These are phyloP conservation scores for Synergus gifuensis DNA, from an alignment of 2,888 invertebrate genomes.

Conservation along the genomic window DNA sequence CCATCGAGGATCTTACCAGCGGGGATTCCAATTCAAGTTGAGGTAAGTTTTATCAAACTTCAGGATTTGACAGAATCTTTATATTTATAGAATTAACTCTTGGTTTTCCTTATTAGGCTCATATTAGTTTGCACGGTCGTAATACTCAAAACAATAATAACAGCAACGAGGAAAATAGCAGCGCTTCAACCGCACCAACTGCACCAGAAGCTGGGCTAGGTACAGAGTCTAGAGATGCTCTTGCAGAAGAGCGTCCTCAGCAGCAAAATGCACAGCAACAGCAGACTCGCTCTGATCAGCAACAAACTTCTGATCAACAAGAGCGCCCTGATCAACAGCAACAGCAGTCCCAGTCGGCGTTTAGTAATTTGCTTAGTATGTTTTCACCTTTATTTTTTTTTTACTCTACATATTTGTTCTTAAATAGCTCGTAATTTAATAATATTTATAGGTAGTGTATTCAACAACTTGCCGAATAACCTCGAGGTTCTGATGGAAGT, in stretches of 20 bases:
- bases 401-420: not conserved
- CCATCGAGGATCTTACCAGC: conserved; percentile 84
- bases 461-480: conserved; percentile 76
- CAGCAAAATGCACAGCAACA: conserved; percentile 54
- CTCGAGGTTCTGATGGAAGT: conserved; percentile 83
- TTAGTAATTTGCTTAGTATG: conserved; percentile 54
- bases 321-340: conserved; percentile 53
- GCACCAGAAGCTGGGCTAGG: conserved; percentile 53
- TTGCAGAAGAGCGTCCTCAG: conserved; percentile 55
- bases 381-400: not conserved
- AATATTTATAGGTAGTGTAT: conserved; percentile 63
- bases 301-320: conserved; percentile 51
- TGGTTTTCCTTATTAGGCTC: conserved; percentile 61
- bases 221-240: conserved; percentile 45
- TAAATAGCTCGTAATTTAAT: conserved; percentile 26
- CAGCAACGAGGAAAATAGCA: conserved; percentile 58
- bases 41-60: conserved; percentile 70
- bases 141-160: conserved; percentile 64
- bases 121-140: conserved; percentile 68
- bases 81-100: not conserved
- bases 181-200: conserved; percentile 60
- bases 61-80: not conserved
- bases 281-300: conserved; percentile 48
- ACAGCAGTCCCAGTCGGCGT: conserved; percentile 49
- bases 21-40: conserved; percentile 83